phyloP scores from a whole-genome alignment of 2,888 invertebrate genomes.

The Baccha elongata region DNA sequence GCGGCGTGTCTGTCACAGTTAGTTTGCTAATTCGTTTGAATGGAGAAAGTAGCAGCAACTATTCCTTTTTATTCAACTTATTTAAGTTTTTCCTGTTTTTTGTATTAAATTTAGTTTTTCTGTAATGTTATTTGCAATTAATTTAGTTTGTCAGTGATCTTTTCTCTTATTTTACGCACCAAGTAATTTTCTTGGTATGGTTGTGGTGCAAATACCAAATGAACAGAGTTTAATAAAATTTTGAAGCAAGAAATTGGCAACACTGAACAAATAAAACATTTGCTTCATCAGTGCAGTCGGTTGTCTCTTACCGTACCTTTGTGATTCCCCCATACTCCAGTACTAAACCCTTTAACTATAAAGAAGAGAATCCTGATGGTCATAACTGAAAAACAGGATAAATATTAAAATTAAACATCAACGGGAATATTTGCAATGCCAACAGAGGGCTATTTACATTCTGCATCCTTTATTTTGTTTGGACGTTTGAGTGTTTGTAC shows the following conservation, averaged over 20 bases:
- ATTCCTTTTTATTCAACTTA: no score
- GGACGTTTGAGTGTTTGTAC: constrained; percentile 69
- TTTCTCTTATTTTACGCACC: no score
- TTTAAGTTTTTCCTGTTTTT: no score
- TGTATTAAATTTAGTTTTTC: no score
- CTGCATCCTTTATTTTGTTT: constrained; percentile 71
- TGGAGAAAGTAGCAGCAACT: no score
- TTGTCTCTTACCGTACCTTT: constrained; percentile 26
- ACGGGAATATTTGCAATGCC: constrained; percentile 72
- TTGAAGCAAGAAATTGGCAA: constrained; percentile 11
- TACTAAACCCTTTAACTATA: constrained; percentile 5
- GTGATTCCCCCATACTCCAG: constrained; percentile 1
- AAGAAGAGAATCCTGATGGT: constrained; percentile 36
- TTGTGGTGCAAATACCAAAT: no score
- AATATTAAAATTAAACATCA: constrained; percentile 74
- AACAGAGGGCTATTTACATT: constrained; percentile 71
- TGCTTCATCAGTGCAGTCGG: constrained; percentile 18
- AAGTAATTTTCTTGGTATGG: no score
- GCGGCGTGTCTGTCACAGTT: no score
- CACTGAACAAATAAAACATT: neutral
- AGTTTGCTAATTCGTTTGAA: no score
- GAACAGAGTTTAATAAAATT: neutral
- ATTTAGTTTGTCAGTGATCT: no score
- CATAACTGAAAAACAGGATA: constrained; percentile 74
- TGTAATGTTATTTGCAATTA: no score